Base-by-base conservation (phyloP, 2,888 invertebrate species). In the Papilio elwesi region DNA sequence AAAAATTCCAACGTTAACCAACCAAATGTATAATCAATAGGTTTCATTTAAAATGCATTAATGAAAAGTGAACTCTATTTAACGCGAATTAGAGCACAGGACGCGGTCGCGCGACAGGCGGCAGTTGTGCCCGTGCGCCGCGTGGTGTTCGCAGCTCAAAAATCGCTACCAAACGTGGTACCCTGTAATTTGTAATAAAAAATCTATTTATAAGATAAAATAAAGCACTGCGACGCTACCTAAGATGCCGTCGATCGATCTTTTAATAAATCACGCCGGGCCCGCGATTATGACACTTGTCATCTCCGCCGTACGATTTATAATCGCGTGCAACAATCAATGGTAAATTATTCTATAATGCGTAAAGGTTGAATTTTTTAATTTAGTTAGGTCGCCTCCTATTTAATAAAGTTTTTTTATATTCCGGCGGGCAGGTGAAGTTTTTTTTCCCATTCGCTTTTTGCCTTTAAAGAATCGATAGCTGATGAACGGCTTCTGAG, bases 171-270 rank as follows among this genome's bases (percentile, higher is more conserved):
- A 92, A 92, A 91, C 89, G 88, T 84, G 87, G 91, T 91, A 93
- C 91, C 93, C 93, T 92, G 89, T 93, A 93, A 93, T 93, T 93
- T 93, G 88, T 91, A 87, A 90, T 92, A 92, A 92, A 93, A 93
- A 93, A 92, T 92, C 92, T 93, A 93, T 93, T 93, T 93, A 93
- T 92, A 90, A 92, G 91, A 90, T 89, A 92, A 93, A 92, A 93
- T 91, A 89, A 92, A 88, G 89, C 89, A 90, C 87, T 85, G 86
- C 85, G 87, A 87, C 83, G 93, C 93, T 93, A 91, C 93, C 93
- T 92, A 92, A 92, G 91, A 90, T 89, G 87, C 89, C 80, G 85
- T 78, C 86, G 91, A 92, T 92, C 90, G 93, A 90, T 91, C 90
- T 89, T 91, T 90, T 90, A 90, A 90, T 92, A 91, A 92, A 90